Percentiles rank a stretch among this genome's conserved stretches.
Conservation (phyloP, 2,113 vertebrate species). For the Miniopterus natalensis region DNA sequence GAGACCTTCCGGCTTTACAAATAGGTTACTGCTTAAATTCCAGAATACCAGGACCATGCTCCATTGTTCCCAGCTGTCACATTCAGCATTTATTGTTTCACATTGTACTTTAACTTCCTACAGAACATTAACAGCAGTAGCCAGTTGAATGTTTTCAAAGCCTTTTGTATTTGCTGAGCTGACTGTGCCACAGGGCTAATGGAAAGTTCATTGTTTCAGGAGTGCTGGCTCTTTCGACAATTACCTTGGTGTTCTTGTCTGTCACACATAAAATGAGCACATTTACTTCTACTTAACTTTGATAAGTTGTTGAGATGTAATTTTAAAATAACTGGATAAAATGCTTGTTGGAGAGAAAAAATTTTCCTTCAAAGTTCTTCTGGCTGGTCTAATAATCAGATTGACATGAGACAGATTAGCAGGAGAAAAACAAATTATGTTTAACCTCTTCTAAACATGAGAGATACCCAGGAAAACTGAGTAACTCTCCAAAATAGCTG, state of each 20-base stretch:
- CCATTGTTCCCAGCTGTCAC: conserved; percentile 16
- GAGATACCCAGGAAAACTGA: background rate
- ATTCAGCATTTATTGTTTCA: conserved; percentile 59
- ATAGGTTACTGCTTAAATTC: conserved; percentile 8
- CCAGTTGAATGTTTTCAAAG: conserved; percentile 63
- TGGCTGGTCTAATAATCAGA: background rate
- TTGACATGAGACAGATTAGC: background rate
- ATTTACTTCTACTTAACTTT: conserved; percentile 46
- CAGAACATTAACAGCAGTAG: conserved; percentile 27
- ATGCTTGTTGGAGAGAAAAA: background rate
- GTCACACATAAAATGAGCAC: background rate
- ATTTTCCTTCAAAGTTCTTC: background rate
- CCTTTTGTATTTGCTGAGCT: conserved; percentile 21
- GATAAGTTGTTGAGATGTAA: background rate
- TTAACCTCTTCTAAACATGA: background rate
- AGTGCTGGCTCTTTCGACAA: background rate
- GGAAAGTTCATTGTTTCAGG: conserved; percentile 38
- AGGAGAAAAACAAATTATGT: background rate
- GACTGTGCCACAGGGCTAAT: conserved; percentile 9
- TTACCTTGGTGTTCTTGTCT: conserved; percentile 1
- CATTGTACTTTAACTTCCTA: conserved; percentile 54
- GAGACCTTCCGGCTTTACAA: background rate
- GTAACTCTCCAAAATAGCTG: background rate
- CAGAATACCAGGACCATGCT: background rate
- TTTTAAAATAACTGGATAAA: conserved; percentile 29